Base-by-base conservation (phyloP, 2,113 vertebrate species). In the Syngnathus typhle region DNA sequence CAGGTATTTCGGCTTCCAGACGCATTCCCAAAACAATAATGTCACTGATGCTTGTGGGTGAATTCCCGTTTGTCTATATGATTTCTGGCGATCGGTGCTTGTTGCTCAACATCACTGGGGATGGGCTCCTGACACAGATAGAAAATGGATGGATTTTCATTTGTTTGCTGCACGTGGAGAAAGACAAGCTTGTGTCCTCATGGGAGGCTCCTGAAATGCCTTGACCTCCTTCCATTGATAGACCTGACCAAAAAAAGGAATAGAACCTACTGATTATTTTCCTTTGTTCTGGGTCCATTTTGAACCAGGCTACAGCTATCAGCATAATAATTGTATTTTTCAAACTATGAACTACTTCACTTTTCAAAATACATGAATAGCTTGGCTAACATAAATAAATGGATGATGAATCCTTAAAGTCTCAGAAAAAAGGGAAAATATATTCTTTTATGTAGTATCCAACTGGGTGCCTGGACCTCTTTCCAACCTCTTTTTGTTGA, bases 201-300 rank as follows among this genome's bases (percentile, higher is more conserved):
- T 0, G 63, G 70, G 70, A 75, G 9, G 41, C 67, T 47, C 27
- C 63, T 18, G 19, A 15, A 13, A 3, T 16, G 51, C 67, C 67
- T 63, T 64, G 58, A 68, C 38, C 73, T 69, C 64, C 51, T 66
- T 80, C 79, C 79, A 72, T 75, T 68, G 79, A 77, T 12, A 21
- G 36, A 7, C n/a, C 19, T 23, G 51, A 23, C 52, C 23, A 55
- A 9, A 23, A 27, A 23, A 23, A 27, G 6, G 27, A 23, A 4
- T 23, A 4, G 1, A 12, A 23, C 51, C 9, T 5, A 16, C 44
- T 6, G 44, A 16, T 16, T 46, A 32, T 16, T 16, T 46, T 46
- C 12, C 6, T 56, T 15, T 4, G 5, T 56, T 56, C 23, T 6
- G 1, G 12, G 10, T 56, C n/a, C 23, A 9, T 11, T 21, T 11